Evolutionary conservation across 2,888 invertebrate species (phyloP).

Genomic region (Beris morrisii): DNA sequence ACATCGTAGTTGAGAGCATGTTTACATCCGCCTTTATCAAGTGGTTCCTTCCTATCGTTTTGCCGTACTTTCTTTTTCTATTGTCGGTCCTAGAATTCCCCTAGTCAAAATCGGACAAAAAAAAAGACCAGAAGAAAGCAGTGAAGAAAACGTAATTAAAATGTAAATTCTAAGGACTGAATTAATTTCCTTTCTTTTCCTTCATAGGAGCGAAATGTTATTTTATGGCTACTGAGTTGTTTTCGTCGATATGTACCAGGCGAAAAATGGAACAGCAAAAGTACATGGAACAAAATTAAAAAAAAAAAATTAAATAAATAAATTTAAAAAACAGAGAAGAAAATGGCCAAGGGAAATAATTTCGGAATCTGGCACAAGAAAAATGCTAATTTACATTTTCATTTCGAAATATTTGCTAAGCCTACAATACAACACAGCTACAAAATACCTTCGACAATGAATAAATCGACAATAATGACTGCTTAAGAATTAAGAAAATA

Average conservation of each 20-base stretch:
- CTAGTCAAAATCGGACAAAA: background rate
- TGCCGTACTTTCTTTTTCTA: constrained; percentile 17
- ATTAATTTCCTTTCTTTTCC: constrained; percentile 35
- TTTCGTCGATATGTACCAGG: constrained; percentile 16
- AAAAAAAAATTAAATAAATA: too few relatives aligned
- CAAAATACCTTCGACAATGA: too few relatives aligned
- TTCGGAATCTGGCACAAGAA: background rate
- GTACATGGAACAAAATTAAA: too few relatives aligned
- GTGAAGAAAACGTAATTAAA: constrained; percentile 37
- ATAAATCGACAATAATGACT: too few relatives aligned
- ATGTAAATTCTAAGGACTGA: constrained; percentile 37
- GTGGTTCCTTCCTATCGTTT: constrained; percentile 21
- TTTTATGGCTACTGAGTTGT: constrained; percentile 13
- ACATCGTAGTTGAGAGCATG: constrained; percentile 11
- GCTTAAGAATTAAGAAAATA: too few relatives aligned
- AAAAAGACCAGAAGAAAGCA: constrained; percentile 18
- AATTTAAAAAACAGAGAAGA: too few relatives aligned
- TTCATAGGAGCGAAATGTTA: constrained; percentile 14
- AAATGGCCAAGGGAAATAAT: background rate
- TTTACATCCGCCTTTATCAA: constrained; percentile 23
- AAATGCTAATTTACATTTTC: constrained; percentile 27
- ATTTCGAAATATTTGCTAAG: constrained; percentile 5
- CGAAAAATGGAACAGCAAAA: background rate
- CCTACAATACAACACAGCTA: too few relatives aligned
- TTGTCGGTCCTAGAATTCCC: background rate